Evolutionary conservation across 2,113 vertebrate species (phyloP).

Genomic region (Gymnarchus niloticus): DNA sequence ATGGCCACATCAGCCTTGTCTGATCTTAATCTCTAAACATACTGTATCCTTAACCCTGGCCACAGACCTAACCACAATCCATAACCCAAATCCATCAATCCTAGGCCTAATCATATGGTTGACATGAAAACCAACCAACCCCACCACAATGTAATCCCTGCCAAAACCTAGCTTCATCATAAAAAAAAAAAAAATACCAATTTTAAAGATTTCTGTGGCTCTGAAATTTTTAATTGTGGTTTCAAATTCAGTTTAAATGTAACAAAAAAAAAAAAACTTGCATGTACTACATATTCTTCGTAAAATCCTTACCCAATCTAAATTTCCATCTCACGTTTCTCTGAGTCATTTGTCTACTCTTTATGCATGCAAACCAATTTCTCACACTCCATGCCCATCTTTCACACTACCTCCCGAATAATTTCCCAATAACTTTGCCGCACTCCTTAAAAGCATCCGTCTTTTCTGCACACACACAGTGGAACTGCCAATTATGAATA

Average conservation of each 20-base stretch:
- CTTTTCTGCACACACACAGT: neutral
- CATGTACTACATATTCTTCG: neutral
- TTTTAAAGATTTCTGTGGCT: neutral
- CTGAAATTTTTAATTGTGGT: neutral
- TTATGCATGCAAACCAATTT: neutral
- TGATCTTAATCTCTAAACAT: neutral
- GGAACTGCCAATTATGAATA: neutral
- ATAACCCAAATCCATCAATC: neutral
- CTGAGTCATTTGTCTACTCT: neutral
- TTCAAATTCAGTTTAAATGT: neutral
- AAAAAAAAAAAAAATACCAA: neutral
- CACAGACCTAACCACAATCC: neutral
- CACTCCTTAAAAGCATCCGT: neutral
- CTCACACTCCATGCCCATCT: neutral
- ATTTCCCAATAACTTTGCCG: neutral
- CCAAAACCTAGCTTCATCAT: neutral
- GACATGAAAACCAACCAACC: neutral
- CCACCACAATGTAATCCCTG: neutral
- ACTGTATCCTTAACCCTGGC: neutral
- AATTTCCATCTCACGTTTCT: neutral
- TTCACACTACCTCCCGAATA: neutral
- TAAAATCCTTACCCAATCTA: neutral
- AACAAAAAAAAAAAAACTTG: neutral
- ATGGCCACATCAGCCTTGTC: slow-evolving; percentile 17
- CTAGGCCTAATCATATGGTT: neutral